Conservation (phyloP, 2,113 vertebrate genomes). For the Phylloscopus trochilus region DNA sequence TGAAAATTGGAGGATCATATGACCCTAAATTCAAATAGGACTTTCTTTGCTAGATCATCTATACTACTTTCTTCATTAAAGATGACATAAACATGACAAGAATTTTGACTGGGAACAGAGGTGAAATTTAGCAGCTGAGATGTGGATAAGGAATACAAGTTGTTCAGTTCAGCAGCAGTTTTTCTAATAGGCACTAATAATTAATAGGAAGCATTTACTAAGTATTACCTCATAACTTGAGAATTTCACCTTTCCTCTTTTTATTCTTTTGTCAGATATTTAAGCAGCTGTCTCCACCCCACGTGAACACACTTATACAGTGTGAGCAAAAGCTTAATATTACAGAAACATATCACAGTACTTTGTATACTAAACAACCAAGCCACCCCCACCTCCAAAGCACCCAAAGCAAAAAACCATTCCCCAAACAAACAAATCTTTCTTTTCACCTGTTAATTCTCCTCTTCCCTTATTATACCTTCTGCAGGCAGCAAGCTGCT, state of each 20-base stretch:
- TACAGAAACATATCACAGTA: not conserved
- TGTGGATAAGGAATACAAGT: not conserved
- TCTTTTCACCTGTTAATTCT: not conserved
- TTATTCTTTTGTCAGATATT: not conserved
- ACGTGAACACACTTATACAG: not conserved
- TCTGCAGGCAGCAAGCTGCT: not conserved
- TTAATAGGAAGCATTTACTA: not conserved
- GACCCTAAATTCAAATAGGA: slow-evolving; percentile 4
- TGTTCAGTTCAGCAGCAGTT: not conserved
- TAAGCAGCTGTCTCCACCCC: not conserved
- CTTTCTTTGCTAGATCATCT: slow-evolving; percentile 10
- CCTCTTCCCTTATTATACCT: not conserved
- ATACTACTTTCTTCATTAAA: slow-evolving; percentile 8
- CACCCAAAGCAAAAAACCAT: not conserved
- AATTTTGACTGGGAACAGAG: not conserved
- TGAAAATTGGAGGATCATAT: slow-evolving; percentile 40
- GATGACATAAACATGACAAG: not conserved
- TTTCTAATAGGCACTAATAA: not conserved
- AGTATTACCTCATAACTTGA: not conserved
- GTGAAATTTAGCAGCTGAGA: not conserved
- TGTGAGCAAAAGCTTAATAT: not conserved
- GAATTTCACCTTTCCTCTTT: not conserved
- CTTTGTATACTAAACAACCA: not conserved
- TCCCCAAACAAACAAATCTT: not conserved
- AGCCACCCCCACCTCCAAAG: not conserved